These are phyloP conservation scores for Pseudolaguvia tuberculata DNA, from an alignment of 2,113 vertebrate genomes.

Conservation along the genomic window DNA sequence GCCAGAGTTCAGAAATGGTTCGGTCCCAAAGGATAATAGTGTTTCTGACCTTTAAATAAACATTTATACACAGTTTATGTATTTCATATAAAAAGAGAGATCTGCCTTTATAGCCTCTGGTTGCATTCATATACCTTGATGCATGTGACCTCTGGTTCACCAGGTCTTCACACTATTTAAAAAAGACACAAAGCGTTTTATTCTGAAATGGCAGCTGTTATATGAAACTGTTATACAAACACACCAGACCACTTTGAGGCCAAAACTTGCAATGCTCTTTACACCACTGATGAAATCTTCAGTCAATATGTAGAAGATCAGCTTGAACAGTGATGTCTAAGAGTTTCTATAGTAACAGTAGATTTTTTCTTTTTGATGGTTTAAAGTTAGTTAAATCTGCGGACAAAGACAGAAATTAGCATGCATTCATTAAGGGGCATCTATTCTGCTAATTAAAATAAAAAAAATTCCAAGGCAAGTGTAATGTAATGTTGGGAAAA, in stretches of 20 bases:
- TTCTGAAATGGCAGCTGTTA: not conserved
- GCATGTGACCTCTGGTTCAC: constrained; percentile 11
- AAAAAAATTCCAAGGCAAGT: too few relatives aligned
- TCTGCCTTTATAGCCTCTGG: constrained; percentile 2
- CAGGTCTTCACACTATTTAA: constrained; percentile 8
- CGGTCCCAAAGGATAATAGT: constrained; percentile 16
- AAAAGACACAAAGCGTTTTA: not conserved
- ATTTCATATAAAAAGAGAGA: constrained; percentile 10
- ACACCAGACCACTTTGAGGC: not conserved
- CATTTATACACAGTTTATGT: constrained; percentile 22
- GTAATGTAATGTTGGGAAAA: too few relatives aligned
- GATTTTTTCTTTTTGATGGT: too few relatives aligned
- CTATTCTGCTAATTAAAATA: too few relatives aligned
- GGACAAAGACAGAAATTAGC: too few relatives aligned
- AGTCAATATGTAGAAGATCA: not conserved
- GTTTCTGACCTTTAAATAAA: constrained; percentile 17
- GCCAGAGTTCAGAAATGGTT: constrained; percentile 5
- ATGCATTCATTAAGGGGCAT: too few relatives aligned
- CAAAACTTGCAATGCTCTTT: not conserved
- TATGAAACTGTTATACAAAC: not conserved
- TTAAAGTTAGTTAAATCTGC: too few relatives aligned
- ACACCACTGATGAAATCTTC: not conserved
- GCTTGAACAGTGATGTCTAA: too few relatives aligned
- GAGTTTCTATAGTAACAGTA: not conserved
- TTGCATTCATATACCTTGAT: constrained; percentile 19